phyloP scores from a whole-genome alignment of 2,888 invertebrate species.

The Acrobasis suavella region DNA sequence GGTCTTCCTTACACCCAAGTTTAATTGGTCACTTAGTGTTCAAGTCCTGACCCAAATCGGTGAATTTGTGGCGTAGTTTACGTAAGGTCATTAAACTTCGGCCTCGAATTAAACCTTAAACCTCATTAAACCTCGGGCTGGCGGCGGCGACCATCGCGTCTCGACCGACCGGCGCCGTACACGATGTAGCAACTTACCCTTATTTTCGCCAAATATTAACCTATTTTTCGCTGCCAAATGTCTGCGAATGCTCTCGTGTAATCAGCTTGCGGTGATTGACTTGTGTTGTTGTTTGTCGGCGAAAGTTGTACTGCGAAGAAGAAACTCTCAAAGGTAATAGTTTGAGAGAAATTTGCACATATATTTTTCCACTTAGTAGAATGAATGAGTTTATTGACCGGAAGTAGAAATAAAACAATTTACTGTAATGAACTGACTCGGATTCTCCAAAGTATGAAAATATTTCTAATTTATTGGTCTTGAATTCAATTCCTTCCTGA shows the following conservation, averaged over 20 bases:
- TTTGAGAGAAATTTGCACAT: not conserved
- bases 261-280: constrained; percentile 18
- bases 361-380: too few species aligned
- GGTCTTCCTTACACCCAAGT: not conserved
- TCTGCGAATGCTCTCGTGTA: constrained; percentile 29
- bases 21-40: constrained; percentile 22
- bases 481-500: constrained; percentile 1
- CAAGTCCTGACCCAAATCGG: constrained; percentile 20
- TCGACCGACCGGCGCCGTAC: constrained; percentile 41
- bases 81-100: constrained; percentile 46
- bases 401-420: not conserved
- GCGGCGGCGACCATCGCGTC: constrained; percentile 31
- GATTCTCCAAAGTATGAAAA: not conserved
- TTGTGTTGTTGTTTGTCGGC: constrained; percentile 10
- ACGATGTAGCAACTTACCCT: constrained; percentile 40
- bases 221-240: constrained; percentile 55
- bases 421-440: not conserved
- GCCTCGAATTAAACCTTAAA: too few species aligned
- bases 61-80: constrained; percentile 17
- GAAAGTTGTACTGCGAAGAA: not conserved
- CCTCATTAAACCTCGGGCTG: constrained; percentile 48
- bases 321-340: not conserved
- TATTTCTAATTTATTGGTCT: not conserved
- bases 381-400: too few species aligned
- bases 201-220: constrained; percentile 49